phyloP scores from a whole-genome alignment of 1,140 invertebrate genomes.

The Stratiolaelaps scimitus region DNA sequence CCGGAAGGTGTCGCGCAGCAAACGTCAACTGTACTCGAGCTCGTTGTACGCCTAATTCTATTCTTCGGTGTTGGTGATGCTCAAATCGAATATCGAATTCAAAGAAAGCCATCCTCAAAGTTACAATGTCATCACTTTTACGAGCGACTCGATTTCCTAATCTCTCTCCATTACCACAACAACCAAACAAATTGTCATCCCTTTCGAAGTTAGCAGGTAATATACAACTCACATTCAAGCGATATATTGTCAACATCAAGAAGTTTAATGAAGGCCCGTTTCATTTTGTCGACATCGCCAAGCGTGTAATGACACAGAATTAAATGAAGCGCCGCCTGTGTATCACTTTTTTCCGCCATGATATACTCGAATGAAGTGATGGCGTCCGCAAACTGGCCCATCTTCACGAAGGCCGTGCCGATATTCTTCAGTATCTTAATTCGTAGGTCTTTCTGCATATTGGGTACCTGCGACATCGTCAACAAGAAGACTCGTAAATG shows the following conservation, averaged over 20 bases:
- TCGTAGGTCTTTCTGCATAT: slow-evolving; percentile 44
- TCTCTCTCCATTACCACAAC: slow-evolving; percentile 7
- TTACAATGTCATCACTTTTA: no score
- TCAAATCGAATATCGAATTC: no score
- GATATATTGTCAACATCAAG: slow-evolving; percentile 54
- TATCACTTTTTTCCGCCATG: slow-evolving; percentile 71
- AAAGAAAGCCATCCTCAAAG: no score
- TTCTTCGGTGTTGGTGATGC: no score
- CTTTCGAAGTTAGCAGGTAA: slow-evolving; percentile 12
- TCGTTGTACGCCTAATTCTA: no score
- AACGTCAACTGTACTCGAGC: no score
- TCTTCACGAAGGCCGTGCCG: slow-evolving; percentile 81
- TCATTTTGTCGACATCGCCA: slow-evolving; percentile 85
- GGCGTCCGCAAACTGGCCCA: slow-evolving; percentile 90
- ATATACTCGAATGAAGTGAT: slow-evolving; percentile 93
- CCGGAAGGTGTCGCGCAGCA: no score
- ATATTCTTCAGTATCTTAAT: slow-evolving; percentile 98
- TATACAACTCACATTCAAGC: slow-evolving; percentile 34
- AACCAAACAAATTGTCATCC: slow-evolving; percentile 29
- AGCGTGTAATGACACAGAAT: slow-evolving; percentile 85
- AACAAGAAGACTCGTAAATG: no score
- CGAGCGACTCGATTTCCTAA: no score
- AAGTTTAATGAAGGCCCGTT: slow-evolving; percentile 74
- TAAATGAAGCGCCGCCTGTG: slow-evolving; percentile 61
- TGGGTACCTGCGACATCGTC: background rate